Percentiles rank a stretch among this genome's conserved stretches.
phyloP scores from a whole-genome alignment of 2,888 invertebrate species.

The Drosophila cracens region DNA sequence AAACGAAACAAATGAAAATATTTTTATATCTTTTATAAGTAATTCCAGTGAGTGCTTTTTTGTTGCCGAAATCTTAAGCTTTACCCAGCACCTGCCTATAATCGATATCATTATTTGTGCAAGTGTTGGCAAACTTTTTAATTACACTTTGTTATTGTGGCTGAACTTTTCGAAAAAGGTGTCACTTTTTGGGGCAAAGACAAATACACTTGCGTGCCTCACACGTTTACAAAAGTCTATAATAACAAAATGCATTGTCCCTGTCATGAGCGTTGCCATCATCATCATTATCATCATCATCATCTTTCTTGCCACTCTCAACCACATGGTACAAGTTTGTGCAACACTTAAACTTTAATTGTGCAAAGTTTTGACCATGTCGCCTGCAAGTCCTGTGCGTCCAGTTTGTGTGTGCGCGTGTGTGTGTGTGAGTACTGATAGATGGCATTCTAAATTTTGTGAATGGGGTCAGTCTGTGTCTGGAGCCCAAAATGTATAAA shows the following conservation, averaged over 20 bases:
- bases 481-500: constrained; percentile 69
- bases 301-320: constrained; percentile 27
- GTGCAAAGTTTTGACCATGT: constrained; percentile 77
- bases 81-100: constrained; percentile 50
- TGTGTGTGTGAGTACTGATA: constrained; percentile 59
- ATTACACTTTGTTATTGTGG: constrained; percentile 65
- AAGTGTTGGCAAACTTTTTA: constrained; percentile 71
- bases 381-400: constrained; percentile 58
- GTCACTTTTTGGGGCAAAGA: constrained; percentile 37
- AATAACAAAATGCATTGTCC: constrained; percentile 69
- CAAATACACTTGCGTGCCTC: constrained; percentile 42
- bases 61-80: constrained; percentile 11
- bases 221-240: constrained; percentile 45
- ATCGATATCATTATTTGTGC: constrained; percentile 77
- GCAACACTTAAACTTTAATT: constrained; percentile 82
- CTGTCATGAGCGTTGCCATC: constrained; percentile 38
- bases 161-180: constrained; percentile 65
- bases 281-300: constrained; percentile 18
- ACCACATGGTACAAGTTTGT: constrained; percentile 73
- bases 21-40: constrained; percentile 47
- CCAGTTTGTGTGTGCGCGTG: constrained; percentile 9
- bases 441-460: constrained; percentile 72
- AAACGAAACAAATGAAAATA: constrained; percentile 25
- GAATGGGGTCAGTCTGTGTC: constrained; percentile 74
- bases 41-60: constrained; percentile 63